Evolutionary conservation across 1,140 invertebrate genomes (phyloP).

Genomic region (Drosophila ficusphila): DNA sequence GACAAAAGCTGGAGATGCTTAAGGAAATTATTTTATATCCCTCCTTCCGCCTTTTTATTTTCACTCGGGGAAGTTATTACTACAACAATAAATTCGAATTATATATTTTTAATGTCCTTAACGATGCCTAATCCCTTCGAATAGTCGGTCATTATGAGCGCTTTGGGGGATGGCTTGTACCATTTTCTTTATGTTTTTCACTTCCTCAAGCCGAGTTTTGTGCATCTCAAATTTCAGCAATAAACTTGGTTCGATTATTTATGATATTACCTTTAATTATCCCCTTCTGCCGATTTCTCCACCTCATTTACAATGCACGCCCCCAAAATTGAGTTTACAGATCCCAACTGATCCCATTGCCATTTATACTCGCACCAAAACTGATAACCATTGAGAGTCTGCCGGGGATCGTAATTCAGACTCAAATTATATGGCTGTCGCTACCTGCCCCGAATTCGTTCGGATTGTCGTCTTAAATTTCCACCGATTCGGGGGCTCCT

Average conservation of each 20-base stretch:
- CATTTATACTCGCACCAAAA: conserved; percentile 1
- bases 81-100: conserved; percentile 44
- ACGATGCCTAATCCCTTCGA: conserved; percentile 36
- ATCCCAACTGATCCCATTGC: conserved; percentile 19
- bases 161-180: background rate
- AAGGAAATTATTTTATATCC: conserved; percentile 20
- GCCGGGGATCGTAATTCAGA: conserved; percentile 37
- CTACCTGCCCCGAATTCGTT: conserved; percentile 34
- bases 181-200: conserved; percentile 3
- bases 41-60: background rate
- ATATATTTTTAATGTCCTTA: conserved; percentile 44
- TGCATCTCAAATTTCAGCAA: conserved; percentile 28
- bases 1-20: conserved; percentile 23
- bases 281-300: conserved; percentile 25
- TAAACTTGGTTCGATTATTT: conserved; percentile 22
- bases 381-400: conserved; percentile 27
- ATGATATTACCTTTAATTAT: conserved; percentile 48
- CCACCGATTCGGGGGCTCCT: conserved; percentile 15
- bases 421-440: conserved; percentile 39
- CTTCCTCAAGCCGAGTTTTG: conserved; percentile 5
- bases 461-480: conserved; percentile 42
- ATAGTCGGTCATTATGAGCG: conserved; percentile 18
- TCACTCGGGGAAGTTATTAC: conserved; percentile 24
- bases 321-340: conserved; percentile 4
- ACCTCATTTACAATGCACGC: conserved; percentile 47